phyloP scores from a whole-genome alignment of 2,113 vertebrate genomes.

The Crotalus tigris region DNA sequence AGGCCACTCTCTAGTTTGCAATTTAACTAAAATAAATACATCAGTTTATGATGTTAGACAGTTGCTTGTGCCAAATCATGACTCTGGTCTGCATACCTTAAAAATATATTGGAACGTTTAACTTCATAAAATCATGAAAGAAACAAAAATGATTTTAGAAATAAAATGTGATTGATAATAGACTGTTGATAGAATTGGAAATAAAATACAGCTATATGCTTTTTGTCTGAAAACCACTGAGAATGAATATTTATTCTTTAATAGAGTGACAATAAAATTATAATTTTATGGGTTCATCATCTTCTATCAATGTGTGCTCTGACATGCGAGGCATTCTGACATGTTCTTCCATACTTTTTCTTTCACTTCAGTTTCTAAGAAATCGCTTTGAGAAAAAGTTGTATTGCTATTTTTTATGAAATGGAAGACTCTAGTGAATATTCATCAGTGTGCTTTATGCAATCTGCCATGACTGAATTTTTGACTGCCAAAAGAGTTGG shows the following conservation, averaged over 20 bases:
- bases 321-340: too few relatives aligned
- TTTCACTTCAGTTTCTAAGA: too few relatives aligned
- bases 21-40: neutral
- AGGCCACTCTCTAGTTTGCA: neutral
- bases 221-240: neutral
- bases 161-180: neutral
- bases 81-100: neutral
- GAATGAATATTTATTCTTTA: neutral
- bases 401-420: too few relatives aligned
- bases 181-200: neutral
- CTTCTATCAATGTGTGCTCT: neutral
- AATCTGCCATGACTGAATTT: too few relatives aligned
- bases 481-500: too few relatives aligned
- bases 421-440: too few relatives aligned
- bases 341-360: too few relatives aligned
- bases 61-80: neutral
- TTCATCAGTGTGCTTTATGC: too few relatives aligned
- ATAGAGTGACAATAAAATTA: neutral
- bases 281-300: slow-evolving; percentile 10
- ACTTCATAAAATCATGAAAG: neutral
- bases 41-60: neutral
- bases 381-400: too few relatives aligned
- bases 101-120: neutral
- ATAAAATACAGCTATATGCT: neutral
- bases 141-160: neutral